Conservation (phyloP, 2,113 vertebrate species). For the Conger conger region DNA sequence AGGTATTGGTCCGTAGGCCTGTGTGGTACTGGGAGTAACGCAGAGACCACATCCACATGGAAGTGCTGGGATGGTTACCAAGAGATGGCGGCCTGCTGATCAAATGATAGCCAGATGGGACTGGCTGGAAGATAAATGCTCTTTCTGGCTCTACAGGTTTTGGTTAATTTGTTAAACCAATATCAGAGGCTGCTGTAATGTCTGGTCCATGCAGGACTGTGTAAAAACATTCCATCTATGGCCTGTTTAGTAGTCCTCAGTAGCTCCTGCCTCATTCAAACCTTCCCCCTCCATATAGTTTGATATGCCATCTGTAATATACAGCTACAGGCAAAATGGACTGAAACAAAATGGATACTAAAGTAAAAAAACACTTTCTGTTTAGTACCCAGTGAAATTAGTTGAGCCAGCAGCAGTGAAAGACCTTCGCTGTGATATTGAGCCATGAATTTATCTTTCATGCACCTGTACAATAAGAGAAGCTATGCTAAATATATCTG, state of each 20-base stretch:
- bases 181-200: conserved; percentile 34
- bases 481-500: background rate
- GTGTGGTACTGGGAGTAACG: conserved; percentile 28
- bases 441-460: conserved; percentile 11
- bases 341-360: background rate
- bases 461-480: background rate
- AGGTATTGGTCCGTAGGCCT: conserved; percentile 45
- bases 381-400: background rate
- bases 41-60: conserved; percentile 50
- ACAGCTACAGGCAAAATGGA: background rate
- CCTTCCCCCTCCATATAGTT: background rate
- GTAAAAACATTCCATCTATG: conserved; percentile 43
- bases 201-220: conserved; percentile 41
- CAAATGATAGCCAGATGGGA: conserved; percentile 46
- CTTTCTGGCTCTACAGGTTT: conserved; percentile 41
- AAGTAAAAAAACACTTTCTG: background rate
- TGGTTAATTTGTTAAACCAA: conserved; percentile 27
- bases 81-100: conserved; percentile 51
- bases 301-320: background rate
- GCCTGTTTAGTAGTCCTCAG: background rate
- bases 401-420: background rate
- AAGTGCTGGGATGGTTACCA: conserved; percentile 65
- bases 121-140: conserved; percentile 53
- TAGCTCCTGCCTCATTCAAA: background rate
- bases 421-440: background rate